Base-by-base conservation (phyloP, 2,888 invertebrate genomes). In the Sialis lutaria region DNA sequence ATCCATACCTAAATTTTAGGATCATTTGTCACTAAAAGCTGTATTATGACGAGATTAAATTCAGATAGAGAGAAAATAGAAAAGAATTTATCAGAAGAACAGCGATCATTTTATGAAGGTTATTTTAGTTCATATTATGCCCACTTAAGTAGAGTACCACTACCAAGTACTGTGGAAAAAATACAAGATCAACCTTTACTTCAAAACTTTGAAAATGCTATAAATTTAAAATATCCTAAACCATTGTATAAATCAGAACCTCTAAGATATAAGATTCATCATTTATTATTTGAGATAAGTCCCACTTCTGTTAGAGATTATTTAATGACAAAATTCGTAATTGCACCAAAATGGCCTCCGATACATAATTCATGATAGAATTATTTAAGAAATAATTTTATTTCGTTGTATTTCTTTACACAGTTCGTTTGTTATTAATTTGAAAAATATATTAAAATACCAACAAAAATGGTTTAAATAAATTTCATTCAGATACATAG, bases 1-100 rank as follows among this genome's bases (percentile, higher is more conserved):
- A 44, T 8, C 13, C 33, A 22, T 2, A 22, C 12, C 31, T n/a
- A 31, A 22, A 8, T 65, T 64, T 39, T 58, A 77, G 79, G 84
- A 40, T 85, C 85, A 3, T 86, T 87, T 56, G 65, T 80, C 0
- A 60, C 61, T 1, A 69, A 75, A 42, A 86, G 83, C 56, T 80
- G 79, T 55, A 75, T 90, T 50, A 67, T 85, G 55, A 64, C 75
- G 0, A 67, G 65, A 5, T 86, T 88, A 62, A 60, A 64, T 30
- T 60, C 66, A 31, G 67, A 80, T 46, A 77, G 76, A 6, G 64
- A 72, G 22, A 65, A 68, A 53, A 89, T 89, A 86, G 64, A 74
- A 47, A 61, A 69, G 4, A 63, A 68, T 46, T 74, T 89, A 59
- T 68, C 68, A 37, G 62, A 66, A 0, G 82, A 85, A 57, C 79